Evolutionary conservation across 2,113 vertebrate species (phyloP), one percentile per base, ranked within the genome.

Genomic region (Onychostruthus taczanowskii): DNA sequence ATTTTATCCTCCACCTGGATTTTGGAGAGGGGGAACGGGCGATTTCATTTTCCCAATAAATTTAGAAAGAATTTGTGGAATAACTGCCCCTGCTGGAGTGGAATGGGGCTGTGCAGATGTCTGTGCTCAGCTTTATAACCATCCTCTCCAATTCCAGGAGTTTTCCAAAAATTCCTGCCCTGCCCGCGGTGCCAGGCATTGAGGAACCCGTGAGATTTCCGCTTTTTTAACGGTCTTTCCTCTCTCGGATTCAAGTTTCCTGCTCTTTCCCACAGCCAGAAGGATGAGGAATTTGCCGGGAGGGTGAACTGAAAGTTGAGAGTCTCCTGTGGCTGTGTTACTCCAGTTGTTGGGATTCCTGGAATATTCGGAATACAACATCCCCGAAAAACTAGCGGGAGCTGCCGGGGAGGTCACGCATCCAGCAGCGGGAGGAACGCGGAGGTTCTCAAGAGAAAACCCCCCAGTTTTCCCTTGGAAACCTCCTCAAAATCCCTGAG

Each of bases 261-360:
- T 85, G 81, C 85, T 67, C 75, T 79, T 95, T 96, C 96, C 95
- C 96, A 96, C 93, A 94, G 89, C 75, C 56, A 3, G 83, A 59
- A 39, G 77, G 64, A 91, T 0, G 2, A 93, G 89, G 95, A 84
- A 96, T 96, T 93, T 75, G 87, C 87, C 55, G 31, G 96, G 91
- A 52, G 83, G 17, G 70, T 62, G 87, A 95, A 52, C 84, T 93
- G 95, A 94, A 95, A 96, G 95, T 11, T 82, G 96, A 95, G 96
- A 94, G 69, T 52, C 95, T 93, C 89, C 69, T 50, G 92, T 4
- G 87, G 92, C 86, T 37, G 77, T 39, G 16, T 63, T 33, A 9
- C 87, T 46, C 22, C 91, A 59, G 92, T 94, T 93, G 96, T 39
- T 89, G 84, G 87, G 92, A 96, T 96, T 96, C 96, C 62, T 95